Percentiles rank a stretch among this genome's conserved stretches.
These are phyloP conservation scores for Trachythela sp. DNA, from an alignment of 64 coral and sea anemone species.

Conservation along the genomic window DNA sequence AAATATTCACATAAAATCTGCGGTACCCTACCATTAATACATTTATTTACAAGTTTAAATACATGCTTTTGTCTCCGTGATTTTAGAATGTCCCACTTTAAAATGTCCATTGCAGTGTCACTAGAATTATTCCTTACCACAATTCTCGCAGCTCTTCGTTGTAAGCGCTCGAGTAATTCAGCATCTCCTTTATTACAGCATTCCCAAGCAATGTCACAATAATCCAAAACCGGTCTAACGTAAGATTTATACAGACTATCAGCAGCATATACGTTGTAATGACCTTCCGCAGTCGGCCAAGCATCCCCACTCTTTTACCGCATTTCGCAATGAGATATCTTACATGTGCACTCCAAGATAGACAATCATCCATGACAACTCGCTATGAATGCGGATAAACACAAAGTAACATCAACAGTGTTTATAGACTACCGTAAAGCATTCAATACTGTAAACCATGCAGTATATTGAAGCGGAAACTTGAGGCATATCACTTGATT, in stretches of 20 bases:
- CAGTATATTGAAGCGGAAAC: too few relatives aligned
- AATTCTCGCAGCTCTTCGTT: slow-evolving; percentile 31
- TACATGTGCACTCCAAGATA: not conserved
- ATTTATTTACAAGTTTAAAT: not conserved
- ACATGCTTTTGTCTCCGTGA: not conserved
- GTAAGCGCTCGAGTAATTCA: slow-evolving; percentile 1
- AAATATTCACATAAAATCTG: slow-evolving; percentile 19
- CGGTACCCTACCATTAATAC: not conserved
- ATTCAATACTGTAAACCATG: too few relatives aligned
- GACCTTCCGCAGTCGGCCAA: slow-evolving; percentile 20
- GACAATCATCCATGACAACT: not conserved
- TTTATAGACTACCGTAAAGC: too few relatives aligned
- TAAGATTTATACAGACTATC: slow-evolving; percentile 15
- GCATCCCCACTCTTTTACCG: slow-evolving; percentile 45
- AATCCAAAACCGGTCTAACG: slow-evolving; percentile 12
- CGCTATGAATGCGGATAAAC: too few relatives aligned
- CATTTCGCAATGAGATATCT: not conserved
- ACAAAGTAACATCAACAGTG: too few relatives aligned
- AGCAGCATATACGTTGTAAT: slow-evolving; percentile 27
- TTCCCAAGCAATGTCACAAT: slow-evolving; percentile 36
- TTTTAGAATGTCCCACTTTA: not conserved
- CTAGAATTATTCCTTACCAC: not conserved
- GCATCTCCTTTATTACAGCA: slow-evolving; percentile 32
- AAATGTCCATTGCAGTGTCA: not conserved
- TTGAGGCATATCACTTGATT: too few relatives aligned